These are phyloP conservation scores for Andricus quercusramuli DNA, from an alignment of 2,888 invertebrate species.

Conservation along the genomic window DNA sequence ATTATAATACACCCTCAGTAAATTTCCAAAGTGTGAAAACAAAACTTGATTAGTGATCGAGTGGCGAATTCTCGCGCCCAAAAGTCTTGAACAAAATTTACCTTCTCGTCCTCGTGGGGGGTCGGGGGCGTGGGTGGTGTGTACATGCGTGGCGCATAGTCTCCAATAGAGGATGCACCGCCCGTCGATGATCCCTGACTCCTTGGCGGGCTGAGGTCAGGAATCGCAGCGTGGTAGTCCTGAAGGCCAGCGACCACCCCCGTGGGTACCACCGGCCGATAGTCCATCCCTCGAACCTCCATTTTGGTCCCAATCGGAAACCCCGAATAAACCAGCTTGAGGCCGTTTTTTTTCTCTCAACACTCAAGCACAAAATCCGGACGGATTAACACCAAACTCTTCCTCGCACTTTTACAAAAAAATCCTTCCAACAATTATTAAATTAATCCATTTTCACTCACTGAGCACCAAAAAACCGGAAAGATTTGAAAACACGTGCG, in stretches of 20 bases:
- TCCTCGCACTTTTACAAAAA: neutral
- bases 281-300: conserved; percentile 82
- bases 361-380: neutral
- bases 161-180: conserved; percentile 76
- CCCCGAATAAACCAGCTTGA: conserved; percentile 73
- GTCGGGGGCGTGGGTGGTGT: conserved; percentile 77
- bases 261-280: conserved; percentile 80
- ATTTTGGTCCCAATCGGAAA: conserved; percentile 75
- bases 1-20: no score
- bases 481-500: conserved; percentile 39
- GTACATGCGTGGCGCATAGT: conserved; percentile 77
- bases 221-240: conserved; percentile 77
- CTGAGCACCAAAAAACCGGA: neutral
- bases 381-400: conserved; percentile 8
- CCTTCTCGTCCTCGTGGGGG: conserved; percentile 77
- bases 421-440: neutral
- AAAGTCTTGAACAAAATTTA: conserved; percentile 55
- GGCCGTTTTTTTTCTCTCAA: conserved; percentile 63
- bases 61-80: neutral
- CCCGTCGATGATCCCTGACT: conserved; percentile 77
- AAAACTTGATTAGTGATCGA: neutral
- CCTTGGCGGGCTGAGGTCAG: conserved; percentile 76
- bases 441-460: no score
- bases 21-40: no score
- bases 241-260: conserved; percentile 76